Percentiles rank a stretch among this genome's conserved stretches.
Evolutionary conservation across 2,888 invertebrate species (phyloP).

Genomic region (Troglohyphantes excavatus): DNA sequence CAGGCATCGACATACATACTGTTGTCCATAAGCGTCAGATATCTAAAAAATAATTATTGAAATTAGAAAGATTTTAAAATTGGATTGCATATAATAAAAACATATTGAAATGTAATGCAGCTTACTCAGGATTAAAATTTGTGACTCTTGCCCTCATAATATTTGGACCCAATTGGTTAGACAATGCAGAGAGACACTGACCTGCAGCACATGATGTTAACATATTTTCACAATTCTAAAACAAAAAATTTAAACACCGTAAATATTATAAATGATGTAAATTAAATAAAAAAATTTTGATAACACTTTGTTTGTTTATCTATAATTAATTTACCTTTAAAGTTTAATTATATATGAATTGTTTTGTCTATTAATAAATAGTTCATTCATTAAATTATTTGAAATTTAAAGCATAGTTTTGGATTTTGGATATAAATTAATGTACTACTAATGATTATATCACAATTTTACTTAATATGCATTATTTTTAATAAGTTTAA

Average conservation of each 20-base stretch:
- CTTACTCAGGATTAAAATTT: constrained; percentile 84
- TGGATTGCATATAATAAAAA: neutral
- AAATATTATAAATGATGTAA: too few species aligned
- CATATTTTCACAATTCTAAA: constrained; percentile 84
- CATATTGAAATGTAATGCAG: neutral
- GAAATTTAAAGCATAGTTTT: too few species aligned
- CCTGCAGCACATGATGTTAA: constrained; percentile 84
- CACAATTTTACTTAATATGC: too few species aligned
- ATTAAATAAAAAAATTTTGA: too few species aligned
- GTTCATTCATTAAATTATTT: too few species aligned
- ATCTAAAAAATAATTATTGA: constrained; percentile 4
- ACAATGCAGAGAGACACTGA: constrained; percentile 83
- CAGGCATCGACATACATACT: neutral
- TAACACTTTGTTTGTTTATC: too few species aligned
- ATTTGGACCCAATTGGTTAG: constrained; percentile 84
- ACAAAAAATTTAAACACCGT: constrained; percentile 33
- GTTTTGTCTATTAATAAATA: too few species aligned
- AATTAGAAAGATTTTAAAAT: neutral
- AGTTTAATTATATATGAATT: too few species aligned
- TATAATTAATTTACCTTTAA: too few species aligned
- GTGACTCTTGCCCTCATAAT: constrained; percentile 84
- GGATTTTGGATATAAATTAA: too few species aligned
- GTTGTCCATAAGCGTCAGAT: neutral
- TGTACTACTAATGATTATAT: too few species aligned
- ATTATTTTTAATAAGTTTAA: too few species aligned